A percentile compares a stretch with the other conserved stretches of the same genome.
These are phyloP conservation scores for Drosophila willistoni DNA, from an alignment of 1,140 invertebrate species.

Conservation along the genomic window DNA sequence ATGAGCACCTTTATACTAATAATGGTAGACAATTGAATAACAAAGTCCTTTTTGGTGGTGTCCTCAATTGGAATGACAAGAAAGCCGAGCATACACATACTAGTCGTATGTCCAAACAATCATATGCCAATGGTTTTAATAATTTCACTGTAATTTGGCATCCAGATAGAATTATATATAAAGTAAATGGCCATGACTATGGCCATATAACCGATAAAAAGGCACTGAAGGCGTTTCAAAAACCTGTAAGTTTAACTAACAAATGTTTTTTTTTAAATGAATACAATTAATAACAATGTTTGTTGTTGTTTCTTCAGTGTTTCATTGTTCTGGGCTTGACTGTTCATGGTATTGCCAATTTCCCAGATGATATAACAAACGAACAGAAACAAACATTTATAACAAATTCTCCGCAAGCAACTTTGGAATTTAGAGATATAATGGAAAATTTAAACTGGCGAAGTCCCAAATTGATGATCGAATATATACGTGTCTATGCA, in stretches of 20 bases:
- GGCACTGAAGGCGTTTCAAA: constrained; percentile 1
- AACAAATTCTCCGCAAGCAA: neutral
- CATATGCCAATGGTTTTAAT: constrained; percentile 85
- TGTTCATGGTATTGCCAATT: constrained; percentile 44
- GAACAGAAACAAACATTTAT: neutral
- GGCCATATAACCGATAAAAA: constrained; percentile 34
- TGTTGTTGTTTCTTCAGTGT: constrained; percentile 82
- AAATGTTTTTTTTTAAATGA: neutral
- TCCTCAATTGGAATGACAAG: constrained; percentile 1
- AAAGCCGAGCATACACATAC: neutral
- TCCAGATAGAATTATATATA: constrained; percentile 83
- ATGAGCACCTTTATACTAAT: neutral
- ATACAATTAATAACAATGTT: no score
- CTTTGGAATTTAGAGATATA: neutral
- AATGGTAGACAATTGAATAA: neutral
- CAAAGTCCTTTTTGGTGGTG: constrained; percentile 22
- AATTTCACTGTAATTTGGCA: constrained; percentile 87
- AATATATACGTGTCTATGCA: constrained; percentile 41
- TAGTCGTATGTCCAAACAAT: constrained; percentile 49
- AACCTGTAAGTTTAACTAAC: constrained; percentile 13
- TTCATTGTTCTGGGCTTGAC: constrained; percentile 53
- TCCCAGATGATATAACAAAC: constrained; percentile 29
- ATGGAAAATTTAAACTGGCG: neutral
- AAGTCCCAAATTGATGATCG: constrained; percentile 26
- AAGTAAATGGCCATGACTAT: constrained; percentile 84